Evolutionary conservation across 2,113 vertebrate genomes (phyloP).

Genomic region (Poeciliopsis retropinna): DNA sequence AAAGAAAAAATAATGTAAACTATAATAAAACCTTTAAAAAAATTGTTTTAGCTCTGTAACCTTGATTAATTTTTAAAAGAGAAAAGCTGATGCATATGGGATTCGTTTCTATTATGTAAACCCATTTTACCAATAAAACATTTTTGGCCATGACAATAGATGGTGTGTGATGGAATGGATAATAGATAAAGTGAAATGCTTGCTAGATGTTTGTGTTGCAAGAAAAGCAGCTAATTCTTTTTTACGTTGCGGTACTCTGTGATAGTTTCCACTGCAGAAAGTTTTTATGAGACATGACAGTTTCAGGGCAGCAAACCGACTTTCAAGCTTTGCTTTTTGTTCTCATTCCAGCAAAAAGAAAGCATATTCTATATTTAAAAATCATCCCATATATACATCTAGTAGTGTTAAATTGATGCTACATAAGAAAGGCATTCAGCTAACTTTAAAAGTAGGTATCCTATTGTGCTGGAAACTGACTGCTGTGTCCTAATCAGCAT

Average conservation of each 20-base stretch:
- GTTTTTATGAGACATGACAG: slow-evolving; percentile 30
- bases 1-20: too few species aligned
- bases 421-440: neutral
- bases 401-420: slow-evolving; percentile 7
- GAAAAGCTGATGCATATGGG: too few species aligned
- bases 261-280: slow-evolving; percentile 26
- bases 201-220: neutral
- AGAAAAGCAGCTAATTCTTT: neutral
- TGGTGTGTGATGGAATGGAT: neutral
- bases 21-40: too few species aligned
- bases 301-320: slow-evolving; percentile 31
- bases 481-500: slow-evolving; percentile 24
- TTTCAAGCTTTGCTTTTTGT: slow-evolving; percentile 19
- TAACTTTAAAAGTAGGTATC: neutral
- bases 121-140: too few species aligned
- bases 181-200: neutral
- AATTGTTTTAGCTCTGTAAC: too few species aligned
- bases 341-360: slow-evolving; percentile 10
- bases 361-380: neutral
- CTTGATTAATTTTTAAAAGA: too few species aligned
- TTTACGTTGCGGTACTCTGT: neutral
- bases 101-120: too few species aligned
- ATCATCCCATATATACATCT: neutral
- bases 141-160: neutral
- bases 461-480: slow-evolving; percentile 17